phyloP scores from a whole-genome alignment of 2,797 vertebrate species.

The Champsocephalus gunnari region DNA sequence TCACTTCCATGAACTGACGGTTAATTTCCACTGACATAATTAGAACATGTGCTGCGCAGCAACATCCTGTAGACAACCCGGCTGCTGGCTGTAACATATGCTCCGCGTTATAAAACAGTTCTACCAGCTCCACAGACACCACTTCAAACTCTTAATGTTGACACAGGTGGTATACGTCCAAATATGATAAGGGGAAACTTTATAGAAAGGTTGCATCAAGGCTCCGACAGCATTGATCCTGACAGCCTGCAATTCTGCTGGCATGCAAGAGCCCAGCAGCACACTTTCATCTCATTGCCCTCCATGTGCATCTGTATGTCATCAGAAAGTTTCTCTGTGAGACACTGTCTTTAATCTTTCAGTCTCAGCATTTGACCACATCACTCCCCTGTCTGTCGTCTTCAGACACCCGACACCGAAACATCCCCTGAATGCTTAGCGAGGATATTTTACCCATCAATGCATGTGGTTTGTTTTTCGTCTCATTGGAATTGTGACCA shows the following conservation, averaged over 20 bases:
- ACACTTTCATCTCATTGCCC: constrained; percentile 56
- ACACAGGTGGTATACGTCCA: constrained; percentile 62
- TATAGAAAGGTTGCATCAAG: not conserved
- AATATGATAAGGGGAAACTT: constrained; percentile 40
- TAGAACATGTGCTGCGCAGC: constrained; percentile 48
- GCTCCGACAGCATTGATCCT: not conserved
- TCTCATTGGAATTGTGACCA: constrained; percentile 19
- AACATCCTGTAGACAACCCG: constrained; percentile 40
- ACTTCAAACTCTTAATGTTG: constrained; percentile 54
- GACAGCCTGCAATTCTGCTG: constrained; percentile 18
- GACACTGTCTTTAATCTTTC: constrained; percentile 59
- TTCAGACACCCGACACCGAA: constrained; percentile 25
- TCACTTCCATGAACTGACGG: constrained; percentile 18
- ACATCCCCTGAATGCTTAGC: constrained; percentile 18
- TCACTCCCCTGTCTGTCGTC: constrained; percentile 9
- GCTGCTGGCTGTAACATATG: constrained; percentile 53
- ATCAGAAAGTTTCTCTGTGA: constrained; percentile 57
- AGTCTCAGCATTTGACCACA: constrained; percentile 9
- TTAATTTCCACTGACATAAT: constrained; percentile 41
- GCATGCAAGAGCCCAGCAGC: constrained; percentile 36
- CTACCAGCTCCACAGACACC: constrained; percentile 28
- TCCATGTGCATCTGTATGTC: constrained; percentile 69
- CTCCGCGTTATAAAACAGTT: constrained; percentile 56
- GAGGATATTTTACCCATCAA: constrained; percentile 30
- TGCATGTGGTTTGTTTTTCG: constrained; percentile 64